Evolutionary conservation across 1,140 invertebrate genomes (phyloP), one percentile per base, ranked within the genome.

Genomic region (Heterodera schachtii): DNA sequence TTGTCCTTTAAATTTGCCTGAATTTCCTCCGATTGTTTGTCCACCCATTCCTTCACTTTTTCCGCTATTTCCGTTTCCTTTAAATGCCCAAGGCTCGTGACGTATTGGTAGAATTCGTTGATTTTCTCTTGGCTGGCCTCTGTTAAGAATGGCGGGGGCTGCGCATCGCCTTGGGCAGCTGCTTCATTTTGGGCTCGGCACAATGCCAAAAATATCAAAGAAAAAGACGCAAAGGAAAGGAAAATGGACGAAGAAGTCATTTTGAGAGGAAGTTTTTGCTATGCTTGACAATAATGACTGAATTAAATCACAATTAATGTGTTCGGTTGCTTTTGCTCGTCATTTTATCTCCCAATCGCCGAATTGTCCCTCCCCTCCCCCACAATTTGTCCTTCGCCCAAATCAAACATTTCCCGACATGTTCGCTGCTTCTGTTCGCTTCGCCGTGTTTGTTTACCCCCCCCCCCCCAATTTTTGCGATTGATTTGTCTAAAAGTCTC

Each of bases 1-100:
- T 31, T 13, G 13, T n/a, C 47, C 46, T 31, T 41, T 9, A 74
- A 49, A 43, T 9, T 64, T 67, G 66, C 77, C 77, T 78, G 77
- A 16, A 78, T 46, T 13, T 78, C 57, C 6, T 66, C 64, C 19
- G 77, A 69, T 21, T 78, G 77, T 69, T 47, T 70, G 70, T 3
- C 64, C 13, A 78, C 46, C 77, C 77, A 78, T 52, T 78, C 60
- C 41, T 78, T 78, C 49, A 78, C 77, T 78, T 69, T 69, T 16
- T 71, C 44, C n/a, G 70, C 64, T 13, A 78, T 78, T 70, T 78
- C 57, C 13, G 46, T 9, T 13, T 78, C 77, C 21, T 52, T 78
- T 21, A 69, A 52, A 5, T 46, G 31, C 3, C 77, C 77, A 31
- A 49, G 47, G 44, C 70, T 78, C 7, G 47, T 21, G 31, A 78